A percentile compares a stretch with the other conserved stretches of the same genome.
phyloP scores from a whole-genome alignment of 2,888 invertebrate species.

The Hedychridium roseum region DNA sequence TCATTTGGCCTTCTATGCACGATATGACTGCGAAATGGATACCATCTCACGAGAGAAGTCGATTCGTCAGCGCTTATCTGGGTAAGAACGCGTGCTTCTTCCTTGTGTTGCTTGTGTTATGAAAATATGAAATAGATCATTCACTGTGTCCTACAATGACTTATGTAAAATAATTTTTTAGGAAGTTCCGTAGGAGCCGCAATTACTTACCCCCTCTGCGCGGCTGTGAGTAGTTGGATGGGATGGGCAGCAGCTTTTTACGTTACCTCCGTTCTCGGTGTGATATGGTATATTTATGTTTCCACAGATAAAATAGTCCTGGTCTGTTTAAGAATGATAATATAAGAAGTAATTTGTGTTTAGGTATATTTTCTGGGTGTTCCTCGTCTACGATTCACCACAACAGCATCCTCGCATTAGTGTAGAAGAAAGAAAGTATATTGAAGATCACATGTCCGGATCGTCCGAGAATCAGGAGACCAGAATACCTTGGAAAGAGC shows the following conservation, averaged over 20 bases:
- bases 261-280: constrained; percentile 69
- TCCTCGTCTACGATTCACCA: constrained; percentile 72
- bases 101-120: neutral
- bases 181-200: constrained; percentile 74
- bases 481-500: constrained; percentile 70
- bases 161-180: constrained; percentile 40
- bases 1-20: constrained; percentile 81
- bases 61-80: constrained; percentile 72
- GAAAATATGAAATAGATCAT: neutral
- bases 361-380: constrained; percentile 67
- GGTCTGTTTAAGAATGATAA: too few species aligned
- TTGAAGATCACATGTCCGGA: constrained; percentile 67
- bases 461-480: constrained; percentile 27
- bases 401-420: constrained; percentile 73
- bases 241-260: constrained; percentile 81
- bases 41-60: constrained; percentile 80
- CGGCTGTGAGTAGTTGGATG: constrained; percentile 70
- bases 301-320: too few species aligned
- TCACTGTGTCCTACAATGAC: neutral
- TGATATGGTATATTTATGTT: constrained; percentile 68
- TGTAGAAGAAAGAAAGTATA: constrained; percentile 68
- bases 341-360: too few species aligned
- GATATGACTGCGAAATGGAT: constrained; percentile 83
- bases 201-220: constrained; percentile 75
- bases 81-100: constrained; percentile 54